Evolutionary conservation across 2,888 invertebrate species (phyloP).

Genomic region (Hylaea fasciaria): DNA sequence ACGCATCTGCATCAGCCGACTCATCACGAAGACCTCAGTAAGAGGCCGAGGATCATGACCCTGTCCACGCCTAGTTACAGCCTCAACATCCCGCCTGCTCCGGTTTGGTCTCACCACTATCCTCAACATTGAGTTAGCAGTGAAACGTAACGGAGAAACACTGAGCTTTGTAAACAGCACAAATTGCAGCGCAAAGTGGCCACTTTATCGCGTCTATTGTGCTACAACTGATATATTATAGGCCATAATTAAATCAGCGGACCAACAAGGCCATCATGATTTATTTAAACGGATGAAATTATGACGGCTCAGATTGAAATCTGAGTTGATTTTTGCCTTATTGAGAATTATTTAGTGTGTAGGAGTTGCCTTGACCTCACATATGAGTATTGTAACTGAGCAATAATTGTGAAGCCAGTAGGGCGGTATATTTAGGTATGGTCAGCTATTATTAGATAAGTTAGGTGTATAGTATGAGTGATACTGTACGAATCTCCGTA

Average conservation of each 20-base stretch:
- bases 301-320: constrained; percentile 7
- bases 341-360: constrained; percentile 18
- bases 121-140: constrained; percentile 61
- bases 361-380: constrained; percentile 2
- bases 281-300: neutral
- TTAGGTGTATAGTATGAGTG: neutral
- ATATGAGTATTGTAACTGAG: neutral
- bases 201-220: neutral
- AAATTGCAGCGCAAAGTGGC: neutral
- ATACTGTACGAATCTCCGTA: neutral
- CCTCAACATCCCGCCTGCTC: constrained; percentile 64
- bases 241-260: constrained; percentile 3
- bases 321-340: constrained; percentile 17
- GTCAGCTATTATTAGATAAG: neutral
- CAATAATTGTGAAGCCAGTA: constrained; percentile 2
- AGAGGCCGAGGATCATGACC: constrained; percentile 66
- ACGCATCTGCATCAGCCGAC: constrained; percentile 39
- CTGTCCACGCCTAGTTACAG: constrained; percentile 64
- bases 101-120: constrained; percentile 75
- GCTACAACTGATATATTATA: neutral
- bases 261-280: constrained; percentile 2
- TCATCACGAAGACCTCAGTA: constrained; percentile 66
- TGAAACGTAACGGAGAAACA: neutral
- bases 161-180: neutral
- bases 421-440: neutral